Evolutionary conservation across 1,140 invertebrate genomes (phyloP).

Genomic region (Drosophila equinoxialis): DNA sequence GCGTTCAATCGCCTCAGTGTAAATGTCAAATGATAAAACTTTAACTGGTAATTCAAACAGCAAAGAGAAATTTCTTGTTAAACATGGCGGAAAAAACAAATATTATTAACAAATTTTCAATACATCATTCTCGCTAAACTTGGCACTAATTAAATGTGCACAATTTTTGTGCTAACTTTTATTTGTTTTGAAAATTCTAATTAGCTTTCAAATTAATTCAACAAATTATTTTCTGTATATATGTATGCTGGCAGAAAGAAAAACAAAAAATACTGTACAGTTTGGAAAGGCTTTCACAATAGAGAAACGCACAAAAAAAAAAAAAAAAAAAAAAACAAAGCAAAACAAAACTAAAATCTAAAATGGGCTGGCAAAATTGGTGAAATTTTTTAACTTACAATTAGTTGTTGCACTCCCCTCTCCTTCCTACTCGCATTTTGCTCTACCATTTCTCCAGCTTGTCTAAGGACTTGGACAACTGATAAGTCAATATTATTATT

Average conservation of each 20-base stretch:
- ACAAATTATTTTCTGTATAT: constrained; percentile 34
- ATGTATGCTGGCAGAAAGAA: constrained; percentile 41
- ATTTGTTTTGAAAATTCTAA: neutral
- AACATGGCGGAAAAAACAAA: constrained; percentile 1
- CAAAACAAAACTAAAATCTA: constrained; percentile 49
- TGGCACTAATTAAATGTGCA: constrained; percentile 71
- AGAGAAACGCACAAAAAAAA: constrained; percentile 36
- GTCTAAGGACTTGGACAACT: constrained; percentile 2
- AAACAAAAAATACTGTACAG: constrained; percentile 30
- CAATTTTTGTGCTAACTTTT: constrained; percentile 51
- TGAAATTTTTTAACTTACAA: constrained; percentile 52
- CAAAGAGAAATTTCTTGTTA: constrained; percentile 31
- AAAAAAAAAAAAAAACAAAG: constrained; percentile 55
- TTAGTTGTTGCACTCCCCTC: neutral
- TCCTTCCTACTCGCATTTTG: neutral
- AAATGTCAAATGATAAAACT: constrained; percentile 47
- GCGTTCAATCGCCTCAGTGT: constrained; percentile 58
- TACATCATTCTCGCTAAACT: neutral
- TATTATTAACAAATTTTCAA: constrained; percentile 23
- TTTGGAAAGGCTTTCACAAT: constrained; percentile 42
- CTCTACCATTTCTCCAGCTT: neutral
- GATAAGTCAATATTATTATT: constrained; percentile 61
- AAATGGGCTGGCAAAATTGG: constrained; percentile 66
- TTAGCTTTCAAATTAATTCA: neutral
- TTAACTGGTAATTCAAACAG: constrained; percentile 20